phyloP scores from a whole-genome alignment of 35 echinoderm and acorn worm genomes.

The Holothuria glaberrima region DNA sequence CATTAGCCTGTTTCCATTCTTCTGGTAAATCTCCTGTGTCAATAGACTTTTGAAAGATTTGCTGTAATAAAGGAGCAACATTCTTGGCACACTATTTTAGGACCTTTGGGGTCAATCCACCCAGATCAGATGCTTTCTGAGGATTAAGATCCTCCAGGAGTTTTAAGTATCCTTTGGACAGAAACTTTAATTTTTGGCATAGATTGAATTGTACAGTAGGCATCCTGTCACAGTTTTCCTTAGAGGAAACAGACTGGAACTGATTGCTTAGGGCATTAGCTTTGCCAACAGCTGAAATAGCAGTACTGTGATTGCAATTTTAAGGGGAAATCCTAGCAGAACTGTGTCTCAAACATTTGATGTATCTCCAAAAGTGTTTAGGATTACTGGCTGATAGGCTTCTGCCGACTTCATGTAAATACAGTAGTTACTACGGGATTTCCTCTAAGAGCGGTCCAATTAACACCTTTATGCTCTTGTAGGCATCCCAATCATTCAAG shows the following conservation, averaged over 20 bases:
- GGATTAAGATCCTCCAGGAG: slow-evolving; percentile 51
- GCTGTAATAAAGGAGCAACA: slow-evolving; percentile 36
- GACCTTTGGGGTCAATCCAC: slow-evolving; percentile 29
- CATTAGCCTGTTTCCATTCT: slow-evolving; percentile 64
- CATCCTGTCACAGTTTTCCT: slow-evolving; percentile 17
- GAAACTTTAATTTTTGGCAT: slow-evolving; percentile 37
- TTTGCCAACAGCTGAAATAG: slow-evolving; percentile 30
- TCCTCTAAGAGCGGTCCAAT: neutral
- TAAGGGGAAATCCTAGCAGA: slow-evolving; percentile 38
- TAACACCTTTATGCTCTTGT: neutral
- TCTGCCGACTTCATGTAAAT: no score
- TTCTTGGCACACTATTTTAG: slow-evolving; percentile 51
- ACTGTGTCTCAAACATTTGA: no score
- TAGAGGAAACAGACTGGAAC: slow-evolving; percentile 36
- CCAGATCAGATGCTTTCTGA: no score
- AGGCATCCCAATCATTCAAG: slow-evolving; percentile 3
- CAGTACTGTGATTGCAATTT: neutral
- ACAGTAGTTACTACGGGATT: neutral
- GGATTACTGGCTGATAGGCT: no score
- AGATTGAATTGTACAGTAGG: neutral
- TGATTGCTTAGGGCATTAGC: slow-evolving; percentile 37
- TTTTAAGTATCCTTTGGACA: slow-evolving; percentile 11
- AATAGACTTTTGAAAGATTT: slow-evolving; percentile 59
- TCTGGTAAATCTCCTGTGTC: slow-evolving; percentile 60
- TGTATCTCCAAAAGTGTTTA: no score